A percentile compares a stretch with the other conserved stretches of the same genome.
phyloP scores from a whole-genome alignment of 2,888 invertebrate species.

The Drosophila fulvimacula region DNA sequence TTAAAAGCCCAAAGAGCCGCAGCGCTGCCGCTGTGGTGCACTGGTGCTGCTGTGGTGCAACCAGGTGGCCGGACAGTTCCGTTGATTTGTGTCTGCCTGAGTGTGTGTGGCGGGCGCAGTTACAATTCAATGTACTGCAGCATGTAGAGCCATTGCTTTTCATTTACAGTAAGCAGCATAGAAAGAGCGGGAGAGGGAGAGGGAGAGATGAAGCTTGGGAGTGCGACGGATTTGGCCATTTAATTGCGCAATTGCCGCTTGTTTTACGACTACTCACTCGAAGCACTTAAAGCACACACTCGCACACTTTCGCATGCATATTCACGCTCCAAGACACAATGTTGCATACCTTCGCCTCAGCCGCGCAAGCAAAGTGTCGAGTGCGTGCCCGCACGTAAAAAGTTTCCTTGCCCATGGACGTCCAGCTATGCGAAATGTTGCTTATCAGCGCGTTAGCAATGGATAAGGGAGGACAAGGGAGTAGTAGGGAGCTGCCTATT shows the following conservation, averaged over 20 bases:
- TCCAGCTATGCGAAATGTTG: conserved; percentile 50
- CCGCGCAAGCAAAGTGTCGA: conserved; percentile 20
- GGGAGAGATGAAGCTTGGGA: not conserved
- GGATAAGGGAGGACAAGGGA: not conserved
- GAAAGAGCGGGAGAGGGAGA: too few species aligned
- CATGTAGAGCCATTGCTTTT: conserved; percentile 14
- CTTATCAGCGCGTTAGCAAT: conserved; percentile 27
- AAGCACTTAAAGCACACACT: conserved; percentile 12
- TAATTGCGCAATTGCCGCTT: conserved; percentile 76
- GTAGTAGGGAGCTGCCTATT: not conserved
- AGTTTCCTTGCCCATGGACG: conserved; percentile 4
- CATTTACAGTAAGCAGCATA: conserved; percentile 7
- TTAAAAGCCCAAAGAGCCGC: conserved; percentile 56
- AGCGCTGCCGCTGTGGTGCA: conserved; percentile 2
- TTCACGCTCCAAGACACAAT: conserved; percentile 25
- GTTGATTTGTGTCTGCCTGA: conserved; percentile 47
- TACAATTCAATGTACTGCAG: conserved; percentile 47
- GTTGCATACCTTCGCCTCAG: conserved; percentile 32
- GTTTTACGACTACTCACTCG: conserved; percentile 56
- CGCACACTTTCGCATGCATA: conserved; percentile 12
- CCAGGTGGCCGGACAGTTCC: conserved; percentile 24
- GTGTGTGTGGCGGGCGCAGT: conserved; percentile 7
- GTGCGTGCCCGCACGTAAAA: conserved; percentile 44
- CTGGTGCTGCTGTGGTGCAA: conserved; percentile 10
- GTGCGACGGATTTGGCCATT: conserved; percentile 35